phyloP scores from a whole-genome alignment of 1,140 invertebrate species.

The Halesus radiatus region DNA sequence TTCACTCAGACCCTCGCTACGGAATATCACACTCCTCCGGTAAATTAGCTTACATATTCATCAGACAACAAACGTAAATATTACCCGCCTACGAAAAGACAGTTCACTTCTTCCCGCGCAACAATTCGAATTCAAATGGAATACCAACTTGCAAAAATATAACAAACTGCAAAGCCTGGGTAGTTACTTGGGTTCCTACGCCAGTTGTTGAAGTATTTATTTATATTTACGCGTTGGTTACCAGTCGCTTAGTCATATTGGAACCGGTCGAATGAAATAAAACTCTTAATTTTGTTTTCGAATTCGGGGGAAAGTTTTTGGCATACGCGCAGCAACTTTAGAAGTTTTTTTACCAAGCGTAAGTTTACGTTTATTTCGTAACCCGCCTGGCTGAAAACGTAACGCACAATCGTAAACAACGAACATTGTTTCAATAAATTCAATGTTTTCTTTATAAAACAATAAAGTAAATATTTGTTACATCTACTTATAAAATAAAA shows the following conservation, averaged over 20 bases:
- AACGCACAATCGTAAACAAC: too few relatives aligned
- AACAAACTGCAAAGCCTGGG: too few relatives aligned
- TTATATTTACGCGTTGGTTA: too few relatives aligned
- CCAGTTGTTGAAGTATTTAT: background rate
- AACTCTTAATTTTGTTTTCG: constrained; percentile 28
- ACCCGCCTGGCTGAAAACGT: background rate
- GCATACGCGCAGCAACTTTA: constrained; percentile 5
- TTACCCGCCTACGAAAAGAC: too few relatives aligned
- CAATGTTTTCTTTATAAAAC: too few relatives aligned
- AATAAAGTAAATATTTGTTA: too few relatives aligned
- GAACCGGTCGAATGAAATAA: background rate
- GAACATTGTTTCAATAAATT: too few relatives aligned
- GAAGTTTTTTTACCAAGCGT: background rate
- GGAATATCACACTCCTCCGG: background rate
- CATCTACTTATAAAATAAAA: too few relatives aligned
- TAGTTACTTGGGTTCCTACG: background rate
- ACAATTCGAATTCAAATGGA: too few relatives aligned
- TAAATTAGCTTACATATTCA: too few relatives aligned
- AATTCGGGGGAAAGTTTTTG: constrained; percentile 26
- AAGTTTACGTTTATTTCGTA: constrained; percentile 2
- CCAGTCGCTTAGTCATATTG: background rate
- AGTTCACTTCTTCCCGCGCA: too few relatives aligned
- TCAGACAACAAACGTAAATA: constrained; percentile 17
- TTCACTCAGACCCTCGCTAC: constrained; percentile 59
- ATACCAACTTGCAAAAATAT: too few relatives aligned